phyloP scores from a whole-genome alignment of 2,113 vertebrate genomes.

The Otolemur garnettii region DNA sequence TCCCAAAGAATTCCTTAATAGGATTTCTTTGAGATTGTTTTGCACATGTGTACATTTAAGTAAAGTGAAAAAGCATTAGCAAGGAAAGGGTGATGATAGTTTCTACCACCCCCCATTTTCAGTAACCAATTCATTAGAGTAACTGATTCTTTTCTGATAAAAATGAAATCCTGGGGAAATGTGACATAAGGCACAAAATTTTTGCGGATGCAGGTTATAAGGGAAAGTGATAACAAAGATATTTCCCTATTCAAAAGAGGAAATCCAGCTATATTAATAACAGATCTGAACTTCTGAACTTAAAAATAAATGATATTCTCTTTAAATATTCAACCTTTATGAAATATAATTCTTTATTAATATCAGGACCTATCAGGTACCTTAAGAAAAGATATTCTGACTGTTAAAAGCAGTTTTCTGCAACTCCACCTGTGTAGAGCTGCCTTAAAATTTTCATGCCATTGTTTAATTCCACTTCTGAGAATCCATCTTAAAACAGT shows the following conservation, averaged over 20 bases:
- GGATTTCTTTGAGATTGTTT: neutral
- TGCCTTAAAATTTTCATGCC: neutral
- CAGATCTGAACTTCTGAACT: slow-evolving; percentile 20
- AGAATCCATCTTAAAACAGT: neutral
- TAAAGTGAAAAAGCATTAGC: neutral
- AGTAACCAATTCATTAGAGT: neutral
- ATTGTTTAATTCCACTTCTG: neutral
- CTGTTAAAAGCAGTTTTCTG: neutral
- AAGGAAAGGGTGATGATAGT: neutral
- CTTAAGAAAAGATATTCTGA: neutral
- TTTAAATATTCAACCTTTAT: slow-evolving; percentile 7
- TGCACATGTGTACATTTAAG: neutral
- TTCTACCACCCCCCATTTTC: neutral
- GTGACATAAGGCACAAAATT: neutral
- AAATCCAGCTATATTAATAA: neutral
- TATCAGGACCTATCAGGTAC: neutral
- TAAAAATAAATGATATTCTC: neutral
- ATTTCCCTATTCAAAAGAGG: neutral
- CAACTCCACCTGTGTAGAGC: neutral
- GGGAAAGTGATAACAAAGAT: neutral
- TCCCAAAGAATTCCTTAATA: neutral
- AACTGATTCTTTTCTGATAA: neutral
- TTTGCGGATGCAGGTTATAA: neutral
- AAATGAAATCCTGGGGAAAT: neutral
- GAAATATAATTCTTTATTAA: slow-evolving; percentile 27